Conservation (phyloP, 2,797 vertebrate species). For the Passerculus sandwichensis region DNA sequence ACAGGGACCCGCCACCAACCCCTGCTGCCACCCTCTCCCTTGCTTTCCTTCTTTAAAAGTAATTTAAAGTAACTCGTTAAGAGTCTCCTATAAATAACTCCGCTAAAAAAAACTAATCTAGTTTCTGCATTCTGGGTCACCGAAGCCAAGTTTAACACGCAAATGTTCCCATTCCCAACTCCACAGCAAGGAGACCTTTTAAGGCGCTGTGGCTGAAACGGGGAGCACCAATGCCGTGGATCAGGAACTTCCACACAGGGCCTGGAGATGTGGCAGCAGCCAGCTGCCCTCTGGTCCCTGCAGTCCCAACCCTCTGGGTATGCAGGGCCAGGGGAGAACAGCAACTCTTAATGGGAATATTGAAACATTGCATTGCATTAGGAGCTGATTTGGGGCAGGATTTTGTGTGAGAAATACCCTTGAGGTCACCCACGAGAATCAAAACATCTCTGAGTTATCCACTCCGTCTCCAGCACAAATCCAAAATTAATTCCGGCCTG, state of each 20-base stretch:
- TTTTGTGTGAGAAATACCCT: not conserved
- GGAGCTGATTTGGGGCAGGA: not conserved
- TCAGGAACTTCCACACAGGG: not conserved
- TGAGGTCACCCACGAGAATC: not conserved
- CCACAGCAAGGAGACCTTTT: slow-evolving; percentile 11
- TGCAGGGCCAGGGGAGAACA: not conserved
- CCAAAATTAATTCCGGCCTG: not conserved
- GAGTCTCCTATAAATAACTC: slow-evolving; percentile 65
- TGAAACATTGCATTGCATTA: not conserved
- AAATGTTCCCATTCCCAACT: slow-evolving; percentile 31
- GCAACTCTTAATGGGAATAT: not conserved
- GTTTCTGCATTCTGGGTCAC: slow-evolving; percentile 44
- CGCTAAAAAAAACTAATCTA: not conserved
- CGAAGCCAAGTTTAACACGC: slow-evolving; percentile 25
- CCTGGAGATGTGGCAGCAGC: not conserved
- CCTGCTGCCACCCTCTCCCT: not conserved
- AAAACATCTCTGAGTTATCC: not conserved
- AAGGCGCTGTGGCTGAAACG: not conserved
- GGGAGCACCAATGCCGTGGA: not conserved
- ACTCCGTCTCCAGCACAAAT: not conserved
- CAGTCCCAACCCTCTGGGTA: not conserved
- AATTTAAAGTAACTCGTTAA: slow-evolving; percentile 54
- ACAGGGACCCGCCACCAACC: not conserved
- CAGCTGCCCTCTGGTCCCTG: not conserved
- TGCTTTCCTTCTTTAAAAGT: not conserved